Evolutionary conservation across 2,113 vertebrate species (phyloP), one percentile per base, ranked within the genome.

Genomic region (Glaucidium brasilianum): DNA sequence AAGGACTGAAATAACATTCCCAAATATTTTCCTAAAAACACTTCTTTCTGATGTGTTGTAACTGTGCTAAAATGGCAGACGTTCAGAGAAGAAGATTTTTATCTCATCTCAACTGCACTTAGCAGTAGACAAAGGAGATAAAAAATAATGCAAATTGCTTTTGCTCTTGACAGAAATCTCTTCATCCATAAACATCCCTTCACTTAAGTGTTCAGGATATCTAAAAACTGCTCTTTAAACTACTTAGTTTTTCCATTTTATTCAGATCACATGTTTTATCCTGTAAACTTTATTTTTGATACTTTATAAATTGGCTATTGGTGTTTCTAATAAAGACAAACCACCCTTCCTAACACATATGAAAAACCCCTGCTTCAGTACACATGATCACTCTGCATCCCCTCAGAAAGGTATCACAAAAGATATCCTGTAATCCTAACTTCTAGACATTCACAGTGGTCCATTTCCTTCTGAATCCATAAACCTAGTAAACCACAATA

Each of bases 391-490:
- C 6, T 90, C n/a, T 82, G 10, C 29, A 90, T 63, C n/a, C 12
- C 39, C 39, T 59, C 59, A 85, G 39, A 41, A 71, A 78, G 72
- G 73, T 7, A 77, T 7, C 5, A 58, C 4, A 96, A 23, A 11
- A 15, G 35, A 41, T 45, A 63, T 90, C 81, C 39, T 58, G 26
- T 92, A 95, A 90, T 94, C 45, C 47, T 64, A n/a, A 91, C 64
- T 95, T 68, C 30, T 91, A 81, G 43, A 77, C 87, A 77, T 84
- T 93, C 16, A 45, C 18, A 88, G 25, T 47, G 75, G 72, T 41
- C 12, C 21, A 41, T 64, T 96, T 91, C 94, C 80, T 93, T 64
- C 73, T 34, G 94, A 97, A 93, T 92, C 68, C 35, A n/a, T 85
- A 66, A 64, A 67, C 52, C 88, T 27, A 62, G 34, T 94, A 83